Evolutionary conservation across 2,113 vertebrate species (phyloP).

Genomic region (Actenoides lindsayi): DNA sequence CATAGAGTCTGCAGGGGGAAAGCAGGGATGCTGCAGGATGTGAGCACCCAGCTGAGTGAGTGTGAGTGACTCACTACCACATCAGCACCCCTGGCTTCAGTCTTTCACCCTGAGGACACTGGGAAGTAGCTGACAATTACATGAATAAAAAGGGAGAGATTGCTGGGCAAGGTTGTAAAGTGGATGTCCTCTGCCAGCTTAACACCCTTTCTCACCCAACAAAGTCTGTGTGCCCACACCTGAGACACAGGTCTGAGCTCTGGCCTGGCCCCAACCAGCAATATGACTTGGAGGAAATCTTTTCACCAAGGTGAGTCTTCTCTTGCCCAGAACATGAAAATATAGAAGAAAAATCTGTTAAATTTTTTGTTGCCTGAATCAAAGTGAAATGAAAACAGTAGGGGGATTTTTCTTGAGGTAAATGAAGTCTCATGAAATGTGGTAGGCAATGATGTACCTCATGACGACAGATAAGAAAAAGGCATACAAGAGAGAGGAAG

Average conservation of each 20-base stretch:
- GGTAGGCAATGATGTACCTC: background rate
- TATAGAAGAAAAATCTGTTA: background rate
- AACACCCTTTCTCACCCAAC: background rate
- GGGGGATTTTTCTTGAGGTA: background rate
- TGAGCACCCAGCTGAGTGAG: background rate
- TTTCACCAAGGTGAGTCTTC: background rate
- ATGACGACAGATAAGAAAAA: background rate
- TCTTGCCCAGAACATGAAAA: background rate
- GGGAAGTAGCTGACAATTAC: background rate
- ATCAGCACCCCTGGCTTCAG: background rate
- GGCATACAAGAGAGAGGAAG: background rate
- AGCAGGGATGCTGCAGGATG: background rate
- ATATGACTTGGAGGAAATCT: background rate
- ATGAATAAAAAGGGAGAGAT: background rate
- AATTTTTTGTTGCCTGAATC: background rate
- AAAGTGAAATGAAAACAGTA: background rate
- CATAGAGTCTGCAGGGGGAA: background rate
- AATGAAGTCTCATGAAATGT: background rate
- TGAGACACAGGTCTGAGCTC: background rate
- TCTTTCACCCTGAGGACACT: background rate
- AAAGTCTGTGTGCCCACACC: background rate
- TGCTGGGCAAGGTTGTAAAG: background rate
- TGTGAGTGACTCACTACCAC: background rate
- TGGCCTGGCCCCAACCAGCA: background rate
- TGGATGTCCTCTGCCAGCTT: background rate